Evolutionary conservation across 2,113 vertebrate species (phyloP).

Genomic region (Eolophus roseicapilla): DNA sequence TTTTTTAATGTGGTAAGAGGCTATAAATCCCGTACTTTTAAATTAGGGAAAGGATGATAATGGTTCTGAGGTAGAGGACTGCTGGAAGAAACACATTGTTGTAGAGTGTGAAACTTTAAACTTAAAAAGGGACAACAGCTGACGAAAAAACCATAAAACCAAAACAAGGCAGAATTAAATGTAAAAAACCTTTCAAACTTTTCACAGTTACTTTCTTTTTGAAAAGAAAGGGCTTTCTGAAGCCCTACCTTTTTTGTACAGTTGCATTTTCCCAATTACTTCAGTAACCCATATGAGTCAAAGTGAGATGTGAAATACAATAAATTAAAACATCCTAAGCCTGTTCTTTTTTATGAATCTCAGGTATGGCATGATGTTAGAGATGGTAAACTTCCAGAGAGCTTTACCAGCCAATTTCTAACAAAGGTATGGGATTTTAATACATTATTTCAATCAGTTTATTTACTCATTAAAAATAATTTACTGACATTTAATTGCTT

Average conservation of each 20-base stretch:
- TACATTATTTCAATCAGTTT: background rate
- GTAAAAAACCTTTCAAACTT: background rate
- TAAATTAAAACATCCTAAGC: background rate
- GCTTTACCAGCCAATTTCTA: background rate
- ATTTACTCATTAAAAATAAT: background rate
- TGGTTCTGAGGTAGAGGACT: background rate
- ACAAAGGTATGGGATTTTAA: background rate
- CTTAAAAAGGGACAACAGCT: background rate
- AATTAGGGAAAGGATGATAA: background rate
- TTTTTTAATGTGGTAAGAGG: background rate
- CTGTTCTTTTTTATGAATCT: background rate
- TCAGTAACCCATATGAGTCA: background rate
- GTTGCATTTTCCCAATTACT: background rate
- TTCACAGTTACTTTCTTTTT: background rate
- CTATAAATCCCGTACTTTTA: background rate
- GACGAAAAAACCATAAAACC: background rate
- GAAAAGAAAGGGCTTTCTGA: background rate
- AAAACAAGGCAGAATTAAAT: background rate
- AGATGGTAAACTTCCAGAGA: accelerated
- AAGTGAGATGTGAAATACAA: background rate
- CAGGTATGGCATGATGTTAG: background rate
- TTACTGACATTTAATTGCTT: background rate
- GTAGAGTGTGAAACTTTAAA: background rate
- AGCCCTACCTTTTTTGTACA: background rate
- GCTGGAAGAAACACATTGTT: background rate